phyloP scores from a whole-genome alignment of 2,797 vertebrate species.

The Apodemus agrarius region DNA sequence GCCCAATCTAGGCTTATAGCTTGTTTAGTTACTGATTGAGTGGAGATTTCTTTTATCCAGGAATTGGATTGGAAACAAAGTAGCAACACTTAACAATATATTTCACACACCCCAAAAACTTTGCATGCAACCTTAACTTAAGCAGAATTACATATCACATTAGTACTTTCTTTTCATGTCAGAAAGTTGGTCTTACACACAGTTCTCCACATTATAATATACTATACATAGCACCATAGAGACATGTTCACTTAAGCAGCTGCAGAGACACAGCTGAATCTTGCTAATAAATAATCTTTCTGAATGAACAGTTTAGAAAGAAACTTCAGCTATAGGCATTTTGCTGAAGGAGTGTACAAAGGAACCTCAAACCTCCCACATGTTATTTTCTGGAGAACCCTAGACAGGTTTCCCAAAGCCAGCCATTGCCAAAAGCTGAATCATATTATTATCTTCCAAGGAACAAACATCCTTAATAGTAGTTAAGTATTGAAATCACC shows the following conservation, averaged over 20 bases:
- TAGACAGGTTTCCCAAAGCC: not conserved
- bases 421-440: not conserved
- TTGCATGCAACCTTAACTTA: not conserved
- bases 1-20: too few species aligned
- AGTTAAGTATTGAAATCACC: not conserved
- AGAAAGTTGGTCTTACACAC: not conserved
- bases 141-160: not conserved
- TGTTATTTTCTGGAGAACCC: not conserved
- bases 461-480: not conserved
- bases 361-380: not conserved
- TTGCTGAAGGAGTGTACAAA: not conserved
- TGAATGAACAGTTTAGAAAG: not conserved
- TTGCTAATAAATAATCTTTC: constrained; percentile 18
- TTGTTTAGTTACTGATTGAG: too few species aligned
- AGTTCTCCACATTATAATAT: not conserved
- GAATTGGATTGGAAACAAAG: too few species aligned
- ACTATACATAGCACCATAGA: not conserved
- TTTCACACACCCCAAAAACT: not conserved
- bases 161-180: not conserved
- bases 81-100: not conserved
- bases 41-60: too few species aligned
- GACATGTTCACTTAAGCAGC: not conserved
- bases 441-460: not conserved
- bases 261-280: not conserved
- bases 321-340: constrained; percentile 40